phyloP scores from a whole-genome alignment of 2,888 invertebrate species.

The Vanessa cardui region DNA sequence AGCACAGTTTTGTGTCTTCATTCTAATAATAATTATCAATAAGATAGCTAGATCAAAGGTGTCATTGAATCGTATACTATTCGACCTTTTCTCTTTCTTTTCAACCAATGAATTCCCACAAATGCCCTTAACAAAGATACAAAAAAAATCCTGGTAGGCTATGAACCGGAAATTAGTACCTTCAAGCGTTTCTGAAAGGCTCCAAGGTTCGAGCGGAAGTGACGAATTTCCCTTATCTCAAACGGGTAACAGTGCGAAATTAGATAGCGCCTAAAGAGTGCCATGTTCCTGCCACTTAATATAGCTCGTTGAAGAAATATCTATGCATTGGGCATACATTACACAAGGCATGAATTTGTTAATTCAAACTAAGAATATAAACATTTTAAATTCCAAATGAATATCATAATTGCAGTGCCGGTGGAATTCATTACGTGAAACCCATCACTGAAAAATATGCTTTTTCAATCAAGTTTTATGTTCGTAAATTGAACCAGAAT shows the following conservation, averaged over 20 bases:
- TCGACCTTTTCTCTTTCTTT: constrained; percentile 25
- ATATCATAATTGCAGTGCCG: too few relatives aligned
- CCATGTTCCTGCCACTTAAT: background rate
- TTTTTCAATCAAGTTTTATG: too few relatives aligned
- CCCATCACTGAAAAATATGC: too few relatives aligned
- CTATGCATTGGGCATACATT: too few relatives aligned
- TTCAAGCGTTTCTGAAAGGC: constrained; percentile 56
- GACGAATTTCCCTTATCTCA: constrained; percentile 58
- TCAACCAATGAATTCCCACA: constrained; percentile 30
- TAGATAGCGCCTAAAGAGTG: constrained; percentile 21
- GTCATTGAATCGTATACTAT: constrained; percentile 5
- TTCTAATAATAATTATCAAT: constrained; percentile 2
- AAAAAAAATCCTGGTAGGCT: constrained; percentile 48
- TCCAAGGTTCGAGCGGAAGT: constrained; percentile 53
- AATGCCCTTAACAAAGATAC: constrained; percentile 37
- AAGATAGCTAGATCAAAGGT: constrained; percentile 2
- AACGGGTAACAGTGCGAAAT: constrained; percentile 54
- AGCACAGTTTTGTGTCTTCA: background rate
- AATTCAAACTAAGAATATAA: too few relatives aligned
- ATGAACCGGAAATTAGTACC: constrained; percentile 65
- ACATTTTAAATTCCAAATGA: too few relatives aligned
- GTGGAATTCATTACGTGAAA: too few relatives aligned
- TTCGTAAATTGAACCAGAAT: too few relatives aligned
- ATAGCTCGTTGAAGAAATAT: background rate
- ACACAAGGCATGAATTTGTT: too few relatives aligned